phyloP scores from a whole-genome alignment of 2,888 invertebrate species.

The Mactromeris polynyma region DNA sequence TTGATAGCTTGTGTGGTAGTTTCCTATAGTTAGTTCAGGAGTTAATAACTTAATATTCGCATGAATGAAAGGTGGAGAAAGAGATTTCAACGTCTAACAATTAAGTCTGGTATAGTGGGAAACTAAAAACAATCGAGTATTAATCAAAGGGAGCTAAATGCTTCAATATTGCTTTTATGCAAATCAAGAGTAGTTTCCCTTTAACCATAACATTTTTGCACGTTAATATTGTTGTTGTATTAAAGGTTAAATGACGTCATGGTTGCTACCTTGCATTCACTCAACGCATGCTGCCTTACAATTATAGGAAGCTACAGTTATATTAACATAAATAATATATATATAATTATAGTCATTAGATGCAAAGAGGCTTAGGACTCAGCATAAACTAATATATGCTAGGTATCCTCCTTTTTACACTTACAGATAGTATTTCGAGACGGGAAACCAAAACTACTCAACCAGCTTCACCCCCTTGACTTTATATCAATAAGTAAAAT shows the following conservation, averaged over 20 bases:
- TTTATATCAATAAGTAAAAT: no score
- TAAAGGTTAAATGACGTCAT: not conserved
- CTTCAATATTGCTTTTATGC: constrained; percentile 5
- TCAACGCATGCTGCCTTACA: constrained; percentile 50
- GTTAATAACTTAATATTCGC: not conserved
- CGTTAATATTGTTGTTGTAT: not conserved
- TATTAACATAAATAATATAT: no score
- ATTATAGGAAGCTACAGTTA: not conserved
- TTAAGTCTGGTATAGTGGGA: not conserved
- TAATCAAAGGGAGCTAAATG: constrained; percentile 2
- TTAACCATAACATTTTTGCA: not conserved
- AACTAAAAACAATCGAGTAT: not conserved
- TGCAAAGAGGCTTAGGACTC: no score
- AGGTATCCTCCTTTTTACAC: no score
- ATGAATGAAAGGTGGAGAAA: constrained; percentile 29
- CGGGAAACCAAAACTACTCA: no score
- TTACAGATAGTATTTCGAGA: no score
- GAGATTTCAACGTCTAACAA: not conserved
- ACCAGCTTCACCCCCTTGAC: no score
- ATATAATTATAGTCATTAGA: no score
- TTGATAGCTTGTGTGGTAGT: not conserved
- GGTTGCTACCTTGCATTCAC: constrained; percentile 22
- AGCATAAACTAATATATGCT: not conserved
- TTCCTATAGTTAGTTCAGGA: constrained; percentile 14
- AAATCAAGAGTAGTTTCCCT: constrained; percentile 1